Conservation (phyloP, 1,140 invertebrate species). For the Notospermus geniculatus region DNA sequence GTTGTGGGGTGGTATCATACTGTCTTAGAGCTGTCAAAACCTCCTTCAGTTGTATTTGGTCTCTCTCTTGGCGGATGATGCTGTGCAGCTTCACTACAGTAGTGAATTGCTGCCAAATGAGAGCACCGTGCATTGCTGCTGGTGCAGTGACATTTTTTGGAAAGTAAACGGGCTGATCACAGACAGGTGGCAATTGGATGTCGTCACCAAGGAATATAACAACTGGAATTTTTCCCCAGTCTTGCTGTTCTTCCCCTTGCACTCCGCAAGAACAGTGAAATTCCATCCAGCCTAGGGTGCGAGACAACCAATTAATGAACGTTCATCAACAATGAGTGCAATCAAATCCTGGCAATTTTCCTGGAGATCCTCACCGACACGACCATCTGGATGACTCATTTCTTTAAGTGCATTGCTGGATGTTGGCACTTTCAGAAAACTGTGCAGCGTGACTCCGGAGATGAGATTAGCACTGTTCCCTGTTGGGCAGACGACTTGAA, state of each 20-base stretch:
- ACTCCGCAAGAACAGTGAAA: slow-evolving; percentile 20
- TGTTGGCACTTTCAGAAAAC: not conserved
- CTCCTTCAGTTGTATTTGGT: slow-evolving; percentile 16
- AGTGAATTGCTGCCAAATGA: slow-evolving; percentile 24
- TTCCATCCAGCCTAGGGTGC: slow-evolving; percentile 27
- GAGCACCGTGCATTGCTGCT: slow-evolving; percentile 19
- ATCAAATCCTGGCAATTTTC: not conserved
- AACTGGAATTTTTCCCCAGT: slow-evolving; percentile 25
- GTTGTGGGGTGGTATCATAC: not conserved
- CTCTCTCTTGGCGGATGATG: slow-evolving; percentile 16
- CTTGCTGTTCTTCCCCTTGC: slow-evolving; percentile 7
- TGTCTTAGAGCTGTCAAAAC: slow-evolving; percentile 5
- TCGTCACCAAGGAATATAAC: slow-evolving; percentile 27
- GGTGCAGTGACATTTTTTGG: slow-evolving; percentile 11
- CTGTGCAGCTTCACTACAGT: slow-evolving; percentile 20
- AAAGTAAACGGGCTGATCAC: slow-evolving; percentile 22
- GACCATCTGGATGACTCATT: not conserved
- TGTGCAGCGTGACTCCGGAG: not conserved
- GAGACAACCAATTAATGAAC: not conserved
- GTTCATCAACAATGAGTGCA: not conserved
- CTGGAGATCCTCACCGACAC: not conserved
- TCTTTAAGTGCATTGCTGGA: not conserved
- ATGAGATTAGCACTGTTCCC: not conserved
- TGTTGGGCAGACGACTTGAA: slow-evolving; percentile 1
- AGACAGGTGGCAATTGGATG: slow-evolving; percentile 28